Evolutionary conservation across 2,797 vertebrate genomes (phyloP).

Genomic region (Phaenicophaeus curvirostris): DNA sequence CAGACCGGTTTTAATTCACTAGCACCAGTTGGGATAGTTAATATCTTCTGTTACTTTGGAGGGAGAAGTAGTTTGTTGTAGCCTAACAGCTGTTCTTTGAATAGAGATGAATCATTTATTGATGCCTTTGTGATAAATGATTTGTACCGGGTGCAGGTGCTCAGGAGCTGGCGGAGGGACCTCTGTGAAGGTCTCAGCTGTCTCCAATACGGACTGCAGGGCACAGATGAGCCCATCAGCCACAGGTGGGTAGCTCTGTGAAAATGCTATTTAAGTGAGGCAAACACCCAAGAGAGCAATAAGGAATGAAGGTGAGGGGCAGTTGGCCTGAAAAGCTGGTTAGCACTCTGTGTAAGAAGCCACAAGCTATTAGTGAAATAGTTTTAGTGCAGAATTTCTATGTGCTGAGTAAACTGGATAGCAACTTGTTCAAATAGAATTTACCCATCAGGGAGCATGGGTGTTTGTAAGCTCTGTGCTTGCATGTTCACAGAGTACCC

Average conservation of each 20-base stretch:
- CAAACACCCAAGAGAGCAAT: accelerated
- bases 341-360: background rate
- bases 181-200: background rate
- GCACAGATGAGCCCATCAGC: background rate
- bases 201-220: accelerated
- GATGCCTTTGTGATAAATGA: background rate
- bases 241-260: background rate
- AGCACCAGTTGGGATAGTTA: background rate
- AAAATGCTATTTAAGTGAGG: background rate
- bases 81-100: background rate
- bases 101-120: background rate
- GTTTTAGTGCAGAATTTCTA: accelerated
- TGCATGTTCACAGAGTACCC: accelerated
- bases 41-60: background rate
- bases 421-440: background rate
- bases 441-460: accelerated
- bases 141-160: background rate
- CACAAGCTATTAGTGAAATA: accelerated
- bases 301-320: too few relatives aligned
- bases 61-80: background rate
- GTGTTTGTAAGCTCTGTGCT: background rate
- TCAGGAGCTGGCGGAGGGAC: too few relatives aligned
- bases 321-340: accelerated
- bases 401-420: background rate
- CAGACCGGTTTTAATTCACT: background rate